Percentiles rank a stretch among this genome's conserved stretches.
Conservation (phyloP, 2,113 vertebrate species). For the Thunnus thynnus region DNA sequence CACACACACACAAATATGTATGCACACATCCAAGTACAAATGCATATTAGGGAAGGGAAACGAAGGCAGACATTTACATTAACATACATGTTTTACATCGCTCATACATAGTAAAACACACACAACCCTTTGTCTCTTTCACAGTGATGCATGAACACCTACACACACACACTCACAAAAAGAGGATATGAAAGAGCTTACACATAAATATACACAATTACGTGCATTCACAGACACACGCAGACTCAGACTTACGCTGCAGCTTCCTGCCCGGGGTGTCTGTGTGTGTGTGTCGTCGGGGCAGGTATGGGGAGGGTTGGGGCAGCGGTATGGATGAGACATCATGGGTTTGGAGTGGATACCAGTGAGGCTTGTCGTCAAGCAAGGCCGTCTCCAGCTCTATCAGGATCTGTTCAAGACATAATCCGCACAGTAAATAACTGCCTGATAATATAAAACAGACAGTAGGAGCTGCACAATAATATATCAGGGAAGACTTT, state of each 20-base stretch:
- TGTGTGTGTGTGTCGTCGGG: slow-evolving; percentile 90
- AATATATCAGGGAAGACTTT: background rate
- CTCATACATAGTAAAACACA: background rate
- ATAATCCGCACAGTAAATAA: background rate
- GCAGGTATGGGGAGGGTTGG: slow-evolving; percentile 94
- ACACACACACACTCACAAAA: background rate
- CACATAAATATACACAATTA: background rate
- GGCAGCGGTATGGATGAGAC: slow-evolving; percentile 98
- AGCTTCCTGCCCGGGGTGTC: slow-evolving; percentile 94
- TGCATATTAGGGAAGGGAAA: slow-evolving; percentile 33
- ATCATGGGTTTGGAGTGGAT: slow-evolving; percentile 97
- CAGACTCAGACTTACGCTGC: slow-evolving; percentile 90
- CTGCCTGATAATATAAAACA: too few relatives aligned
- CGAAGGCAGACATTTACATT: slow-evolving; percentile 45
- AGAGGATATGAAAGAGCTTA: slow-evolving; percentile 10
- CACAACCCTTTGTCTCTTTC: background rate
- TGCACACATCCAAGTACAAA: slow-evolving; percentile 54
- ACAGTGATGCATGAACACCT: background rate
- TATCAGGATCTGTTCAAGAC: slow-evolving; percentile 91
- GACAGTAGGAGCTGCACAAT: background rate
- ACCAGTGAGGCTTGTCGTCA: slow-evolving; percentile 99
- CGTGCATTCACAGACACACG: slow-evolving; percentile 1
- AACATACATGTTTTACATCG: slow-evolving; percentile 18
- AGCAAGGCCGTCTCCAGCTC: slow-evolving; percentile 97
- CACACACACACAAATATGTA: slow-evolving; percentile 35